A percentile compares a stretch with the other conserved stretches of the same genome.
Conservation (phyloP, 64 coral and sea anemone species). For the Porites australiensis region DNA sequence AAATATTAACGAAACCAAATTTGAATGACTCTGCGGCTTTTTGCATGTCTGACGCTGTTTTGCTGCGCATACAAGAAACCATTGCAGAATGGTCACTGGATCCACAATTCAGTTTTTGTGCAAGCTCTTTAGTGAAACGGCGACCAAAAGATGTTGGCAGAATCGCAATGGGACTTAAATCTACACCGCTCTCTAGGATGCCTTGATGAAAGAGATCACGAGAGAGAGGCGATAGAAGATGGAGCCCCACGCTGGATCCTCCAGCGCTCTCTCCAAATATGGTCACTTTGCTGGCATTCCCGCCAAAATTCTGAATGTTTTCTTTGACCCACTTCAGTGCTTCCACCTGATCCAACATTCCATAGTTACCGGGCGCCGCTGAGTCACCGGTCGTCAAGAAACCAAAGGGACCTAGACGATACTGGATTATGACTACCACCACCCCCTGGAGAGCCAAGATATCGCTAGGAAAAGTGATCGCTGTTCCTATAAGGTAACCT, state of each 20-base stretch:
- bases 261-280: conserved; percentile 51
- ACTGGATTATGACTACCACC: conserved; percentile 44
- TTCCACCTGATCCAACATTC: conserved; percentile 40
- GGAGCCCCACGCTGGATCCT: not conserved
- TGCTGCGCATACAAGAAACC: not conserved
- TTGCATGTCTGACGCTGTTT: not conserved
- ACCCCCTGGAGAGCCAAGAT: conserved; percentile 55
- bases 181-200: not conserved
- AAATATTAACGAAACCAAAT: not conserved
- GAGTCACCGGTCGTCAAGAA: conserved; percentile 37
- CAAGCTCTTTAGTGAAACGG: not conserved
- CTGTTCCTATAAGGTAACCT: conserved; percentile 1
- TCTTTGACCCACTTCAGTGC: conserved; percentile 71
- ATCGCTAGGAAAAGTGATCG: conserved; percentile 6
- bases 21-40: not conserved
- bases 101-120: not conserved
- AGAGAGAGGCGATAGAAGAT: conserved; percentile 10
- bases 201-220: conserved; percentile 4
- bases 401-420: conserved; percentile 31
- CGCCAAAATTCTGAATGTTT: conserved; percentile 39
- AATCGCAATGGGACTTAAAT: not conserved
- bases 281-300: conserved; percentile 29
- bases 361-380: conserved; percentile 26
- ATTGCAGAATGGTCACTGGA: not conserved
- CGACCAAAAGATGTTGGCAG: not conserved